Conservation (phyloP, 2,113 vertebrate genomes). For the Phycodurus eques region DNA sequence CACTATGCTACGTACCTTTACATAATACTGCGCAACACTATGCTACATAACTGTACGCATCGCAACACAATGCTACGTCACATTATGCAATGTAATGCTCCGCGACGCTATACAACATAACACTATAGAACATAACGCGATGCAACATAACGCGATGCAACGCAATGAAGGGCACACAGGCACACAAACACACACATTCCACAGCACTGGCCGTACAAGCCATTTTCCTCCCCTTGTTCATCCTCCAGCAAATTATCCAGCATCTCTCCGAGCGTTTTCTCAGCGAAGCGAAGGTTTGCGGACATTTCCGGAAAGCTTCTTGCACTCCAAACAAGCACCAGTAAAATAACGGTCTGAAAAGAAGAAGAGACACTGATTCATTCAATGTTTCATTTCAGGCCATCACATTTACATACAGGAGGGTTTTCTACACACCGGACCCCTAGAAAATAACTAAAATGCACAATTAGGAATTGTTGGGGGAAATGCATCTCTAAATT, state of each 20-base stretch:
- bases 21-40: not conserved
- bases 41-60: not conserved
- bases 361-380: not conserved
- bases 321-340: conserved; percentile 54
- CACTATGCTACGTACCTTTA: too few species aligned
- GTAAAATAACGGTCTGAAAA: conserved; percentile 15
- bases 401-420: not conserved
- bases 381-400: not conserved
- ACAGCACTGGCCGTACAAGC: conserved; percentile 38
- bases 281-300: conserved; percentile 11
- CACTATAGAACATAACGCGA: too few species aligned
- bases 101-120: not conserved
- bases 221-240: conserved; percentile 6
- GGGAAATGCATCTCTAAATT: too few species aligned
- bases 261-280: conserved; percentile 5
- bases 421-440: too few species aligned
- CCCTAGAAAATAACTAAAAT: not conserved
- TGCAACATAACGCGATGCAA: not conserved
- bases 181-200: not conserved
- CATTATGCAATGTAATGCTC: too few species aligned
- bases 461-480: not conserved
- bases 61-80: too few species aligned
- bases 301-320: conserved; percentile 48
- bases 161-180: not conserved
- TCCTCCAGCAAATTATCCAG: not conserved